A percentile compares a stretch with the other conserved stretches of the same genome.
Evolutionary conservation across 2,888 invertebrate species (phyloP).

Genomic region (Pachycephus smyrnensis): DNA sequence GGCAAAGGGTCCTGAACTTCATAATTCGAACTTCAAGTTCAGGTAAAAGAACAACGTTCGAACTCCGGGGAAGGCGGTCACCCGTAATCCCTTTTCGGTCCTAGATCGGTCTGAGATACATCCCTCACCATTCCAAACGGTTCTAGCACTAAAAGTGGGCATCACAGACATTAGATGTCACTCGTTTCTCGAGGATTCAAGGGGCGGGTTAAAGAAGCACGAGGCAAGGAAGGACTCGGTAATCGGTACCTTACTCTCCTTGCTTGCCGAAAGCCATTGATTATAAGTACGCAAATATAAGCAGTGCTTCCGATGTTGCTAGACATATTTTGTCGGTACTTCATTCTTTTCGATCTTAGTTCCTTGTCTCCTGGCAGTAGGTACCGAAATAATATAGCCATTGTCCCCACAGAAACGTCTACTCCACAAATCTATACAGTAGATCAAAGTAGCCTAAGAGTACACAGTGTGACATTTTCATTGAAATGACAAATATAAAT

Average conservation of each 20-base stretch:
- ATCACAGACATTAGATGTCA: background rate
- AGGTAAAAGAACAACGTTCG: background rate
- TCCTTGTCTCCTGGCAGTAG: background rate
- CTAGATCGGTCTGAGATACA: background rate
- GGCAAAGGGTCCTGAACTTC: background rate
- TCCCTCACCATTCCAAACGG: background rate
- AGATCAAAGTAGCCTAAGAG: no score
- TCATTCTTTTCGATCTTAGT: background rate
- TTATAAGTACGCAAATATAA: conserved; percentile 30
- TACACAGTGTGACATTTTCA: no score
- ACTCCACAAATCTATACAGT: no score
- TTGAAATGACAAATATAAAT: no score
- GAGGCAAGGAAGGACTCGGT: conserved; percentile 26
- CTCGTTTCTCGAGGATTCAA: background rate
- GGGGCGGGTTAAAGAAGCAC: background rate
- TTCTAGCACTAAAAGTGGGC: background rate
- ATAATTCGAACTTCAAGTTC: background rate
- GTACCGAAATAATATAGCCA: no score
- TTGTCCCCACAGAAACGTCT: no score
- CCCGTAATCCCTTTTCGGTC: background rate
- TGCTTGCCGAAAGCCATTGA: conserved; percentile 47
- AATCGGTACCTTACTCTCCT: conserved; percentile 43
- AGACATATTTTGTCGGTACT: background rate
- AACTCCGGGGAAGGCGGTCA: background rate
- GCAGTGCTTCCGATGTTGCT: background rate